Percentiles rank a stretch among this genome's conserved stretches.
These are phyloP conservation scores for Peromyscus polionotus DNA, from an alignment of 2,113 vertebrate genomes.

Conservation along the genomic window DNA sequence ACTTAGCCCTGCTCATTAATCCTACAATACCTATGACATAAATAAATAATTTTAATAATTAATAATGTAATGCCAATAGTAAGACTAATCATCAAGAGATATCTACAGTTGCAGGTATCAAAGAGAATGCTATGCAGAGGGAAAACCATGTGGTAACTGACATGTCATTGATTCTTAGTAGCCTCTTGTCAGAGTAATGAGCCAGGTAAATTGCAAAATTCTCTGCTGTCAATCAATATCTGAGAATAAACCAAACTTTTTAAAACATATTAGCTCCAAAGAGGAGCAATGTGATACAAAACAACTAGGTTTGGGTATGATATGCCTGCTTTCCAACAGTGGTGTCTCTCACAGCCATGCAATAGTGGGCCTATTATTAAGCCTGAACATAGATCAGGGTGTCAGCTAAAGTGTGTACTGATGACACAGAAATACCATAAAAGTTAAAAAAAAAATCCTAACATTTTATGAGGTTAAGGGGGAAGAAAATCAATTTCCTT, in stretches of 20 bases:
- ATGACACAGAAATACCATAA: background rate
- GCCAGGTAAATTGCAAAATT: background rate
- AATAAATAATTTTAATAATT: background rate
- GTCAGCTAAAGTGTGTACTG: slow-evolving; percentile 2
- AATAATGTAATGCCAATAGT: slow-evolving; percentile 10
- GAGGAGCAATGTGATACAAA: background rate
- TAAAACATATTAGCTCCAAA: background rate
- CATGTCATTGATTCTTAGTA: background rate
- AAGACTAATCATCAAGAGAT: background rate
- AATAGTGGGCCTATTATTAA: background rate
- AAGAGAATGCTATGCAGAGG: slow-evolving; percentile 55
- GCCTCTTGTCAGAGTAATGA: background rate
- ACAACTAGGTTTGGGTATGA: background rate
- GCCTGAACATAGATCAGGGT: background rate
- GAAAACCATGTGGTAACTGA: background rate
- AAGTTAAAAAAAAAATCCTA: background rate
- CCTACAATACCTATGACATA: background rate
- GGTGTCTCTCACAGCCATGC: background rate
- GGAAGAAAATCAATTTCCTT: slow-evolving; percentile 25
- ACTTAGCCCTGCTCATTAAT: background rate
- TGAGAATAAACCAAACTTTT: background rate
- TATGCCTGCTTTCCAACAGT: background rate
- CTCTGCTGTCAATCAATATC: background rate
- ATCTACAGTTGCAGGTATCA: background rate
- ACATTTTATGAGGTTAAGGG: background rate